Conservation (phyloP, 2,113 vertebrate species). For the Petromus typicus region DNA sequence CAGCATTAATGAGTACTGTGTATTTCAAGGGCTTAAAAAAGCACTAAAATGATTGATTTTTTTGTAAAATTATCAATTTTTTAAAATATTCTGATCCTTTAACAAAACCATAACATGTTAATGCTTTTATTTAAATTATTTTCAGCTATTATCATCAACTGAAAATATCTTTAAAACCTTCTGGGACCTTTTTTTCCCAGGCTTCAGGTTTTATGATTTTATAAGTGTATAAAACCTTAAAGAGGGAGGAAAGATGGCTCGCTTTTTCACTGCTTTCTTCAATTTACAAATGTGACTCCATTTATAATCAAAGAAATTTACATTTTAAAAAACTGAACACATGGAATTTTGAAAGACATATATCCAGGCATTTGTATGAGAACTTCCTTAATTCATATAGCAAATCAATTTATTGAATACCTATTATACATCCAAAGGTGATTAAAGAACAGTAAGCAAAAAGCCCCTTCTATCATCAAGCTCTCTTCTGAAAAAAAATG, state of each 20-base stretch:
- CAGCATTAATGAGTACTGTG: slow-evolving; percentile 58
- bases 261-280: slow-evolving; percentile 4
- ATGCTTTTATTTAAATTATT: slow-evolving; percentile 73
- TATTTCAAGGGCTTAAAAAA: slow-evolving; percentile 67
- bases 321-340: neutral
- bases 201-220: slow-evolving; percentile 9
- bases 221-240: slow-evolving; percentile 51
- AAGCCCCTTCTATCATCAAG: neutral
- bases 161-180: slow-evolving; percentile 66
- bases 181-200: slow-evolving; percentile 57
- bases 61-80: slow-evolving; percentile 70
- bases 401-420: neutral
- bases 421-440: neutral
- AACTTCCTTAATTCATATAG: neutral
- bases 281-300: neutral
- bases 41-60: slow-evolving; percentile 62
- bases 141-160: slow-evolving; percentile 57
- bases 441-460: neutral
- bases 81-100: slow-evolving; percentile 66
- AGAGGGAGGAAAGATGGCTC: neutral
- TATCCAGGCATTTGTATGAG: neutral
- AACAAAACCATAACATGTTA: slow-evolving; percentile 72
- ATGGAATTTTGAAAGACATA: neutral
- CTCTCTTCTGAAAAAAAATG: neutral
- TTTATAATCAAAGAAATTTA: neutral